Evolutionary conservation across 2,113 vertebrate species (phyloP), one percentile per base, ranked within the genome.

Genomic region (Colinus virginianus): DNA sequence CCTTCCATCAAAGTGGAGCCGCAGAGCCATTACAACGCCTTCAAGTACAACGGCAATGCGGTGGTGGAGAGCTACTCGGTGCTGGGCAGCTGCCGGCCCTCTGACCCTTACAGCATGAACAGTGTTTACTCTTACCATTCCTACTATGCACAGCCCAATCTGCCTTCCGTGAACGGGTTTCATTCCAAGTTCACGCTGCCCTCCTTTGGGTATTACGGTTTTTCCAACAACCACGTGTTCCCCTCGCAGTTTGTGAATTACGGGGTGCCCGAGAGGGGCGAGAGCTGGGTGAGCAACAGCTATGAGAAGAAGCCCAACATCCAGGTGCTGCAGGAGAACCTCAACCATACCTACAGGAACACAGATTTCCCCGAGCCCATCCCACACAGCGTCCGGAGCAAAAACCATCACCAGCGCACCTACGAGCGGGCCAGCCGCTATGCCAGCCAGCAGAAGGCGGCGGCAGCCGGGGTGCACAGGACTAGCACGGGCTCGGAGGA

Each of bases 121-220:
- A 98, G 98, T 92, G 98, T 98, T 88, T 99, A 99, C 95, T 98
- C 98, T 78, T 98, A 98, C 93, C 98, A 99, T 96, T 98, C 98
- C 96, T 99, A 98, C 98, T 99, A 99, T 98, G 99, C 99, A 98
- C 99, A 98, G 97, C 98, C 98, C 95, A 97, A 97, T 97, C 98
- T 98, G 91, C 97, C 98, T 98, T 98, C 99, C 56, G 94, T 99
- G 92, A 99, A 99, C 7, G 98, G 98, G 96, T 99, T 98, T 97
- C 98, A 99, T 97, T 98, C 98, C 87, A 99, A 98, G 96, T 98
- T 98, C n/a, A 79, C 99, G 5, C 98, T 99, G 87, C 98, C 98
- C 64, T 98, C 99, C 34, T 98, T 98, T 4, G 97, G 98, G 94
- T 99, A 98, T 94, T 99, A 99, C 25, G 98, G 98, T 95, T 99